Evolutionary conservation across 2,797 vertebrate species (phyloP), one percentile per base, ranked within the genome.

Genomic region (Vipera ursinii): DNA sequence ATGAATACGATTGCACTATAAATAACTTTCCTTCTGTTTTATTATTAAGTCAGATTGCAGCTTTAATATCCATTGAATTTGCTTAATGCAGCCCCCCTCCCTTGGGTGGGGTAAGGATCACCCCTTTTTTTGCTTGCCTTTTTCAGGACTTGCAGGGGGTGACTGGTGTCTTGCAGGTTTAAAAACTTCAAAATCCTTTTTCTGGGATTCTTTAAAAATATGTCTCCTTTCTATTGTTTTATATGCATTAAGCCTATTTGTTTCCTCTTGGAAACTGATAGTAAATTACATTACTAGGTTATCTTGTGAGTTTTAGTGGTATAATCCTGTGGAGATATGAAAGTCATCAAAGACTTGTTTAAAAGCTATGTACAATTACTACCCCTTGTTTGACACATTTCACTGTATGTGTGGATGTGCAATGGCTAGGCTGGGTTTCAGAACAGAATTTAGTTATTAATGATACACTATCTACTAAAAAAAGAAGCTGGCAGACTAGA

Each of bases 21-120:
- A 32, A 86, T 44, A 53, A 85, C 88, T 87, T 87, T 48, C 32
- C 22, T 65, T 86, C 61, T 90, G 38, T 65, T 92, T 63, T 38
- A 59, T 69, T 13, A 15, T 88, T 88, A 7, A 92, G 57, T 24
- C 51, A 78, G 48, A 14, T 90, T 93, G 61, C 17, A 91, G 65
- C 24, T 92, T 60, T 26, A 88, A 69, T 85, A 10, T 59, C 26
- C 1, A 38, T 82, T 90, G 32, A 90, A 7, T 28, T 24, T 32
- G 8, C 24, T 89, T 51, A 57, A 0, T 3, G 4, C 61, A 56
- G 0, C 0, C 28, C 94, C 90, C 17, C 32, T 0, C 91, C 48
- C 92, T 90, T 56, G 13, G n/a, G n/a, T 9, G n/a, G 65, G 13
- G 13, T 17, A 6, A 65, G n/a, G 14, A 15, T 69, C 65, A 32